Base-by-base conservation (phyloP, 2,888 invertebrate genomes). In the Pristionchus mayeri region DNA sequence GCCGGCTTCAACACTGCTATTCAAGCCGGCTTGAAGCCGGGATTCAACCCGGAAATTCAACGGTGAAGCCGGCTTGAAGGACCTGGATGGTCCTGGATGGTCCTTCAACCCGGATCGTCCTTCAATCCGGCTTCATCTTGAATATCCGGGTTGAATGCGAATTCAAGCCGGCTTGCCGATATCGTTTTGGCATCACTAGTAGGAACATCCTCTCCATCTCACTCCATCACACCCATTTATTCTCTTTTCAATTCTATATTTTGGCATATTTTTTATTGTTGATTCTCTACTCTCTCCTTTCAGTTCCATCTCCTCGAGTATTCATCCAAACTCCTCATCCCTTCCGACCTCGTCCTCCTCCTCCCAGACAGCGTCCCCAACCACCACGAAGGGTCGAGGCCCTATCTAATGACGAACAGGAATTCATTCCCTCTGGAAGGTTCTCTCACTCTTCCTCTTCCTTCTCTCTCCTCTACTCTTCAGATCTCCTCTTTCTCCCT, bases 241-340 rank as follows among this genome's bases (percentile, higher is more conserved):
- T 21, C 21, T 54, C 54, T 54, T 54, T 54, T 54, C 21, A 54
- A 54, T 18, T 54, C 4, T 21, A 21, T 16, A 21, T 54, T 54
- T 9, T 54, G 54, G 44, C 44, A 44, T 44, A 44, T 44, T 9
- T 44, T 44, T 44, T 13, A 44, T 44, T 44, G 6, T 6, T 54
- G 21, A 54, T 21, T 54, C n/a, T 1, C 54, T 54, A 7, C 54
- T 30, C 60, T 67, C 37, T 40, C 3, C 2, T 7, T 71, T 71
- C 40, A 71, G 71, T 30, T 44, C 71, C 71, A 7, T 78, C 50
- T 1, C 48, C 48, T 50, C 76, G 76, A 21, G 76, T 78, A 2
- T 78, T 78, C 76, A 78, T 78, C 9, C 76, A 78, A 50, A 78
- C 76, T 78, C 76, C 76, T 78, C 76, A 50, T 50, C 76, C 76